Evolutionary conservation across 2,797 vertebrate species (phyloP).

Genomic region (Rhabdomys pumilio): DNA sequence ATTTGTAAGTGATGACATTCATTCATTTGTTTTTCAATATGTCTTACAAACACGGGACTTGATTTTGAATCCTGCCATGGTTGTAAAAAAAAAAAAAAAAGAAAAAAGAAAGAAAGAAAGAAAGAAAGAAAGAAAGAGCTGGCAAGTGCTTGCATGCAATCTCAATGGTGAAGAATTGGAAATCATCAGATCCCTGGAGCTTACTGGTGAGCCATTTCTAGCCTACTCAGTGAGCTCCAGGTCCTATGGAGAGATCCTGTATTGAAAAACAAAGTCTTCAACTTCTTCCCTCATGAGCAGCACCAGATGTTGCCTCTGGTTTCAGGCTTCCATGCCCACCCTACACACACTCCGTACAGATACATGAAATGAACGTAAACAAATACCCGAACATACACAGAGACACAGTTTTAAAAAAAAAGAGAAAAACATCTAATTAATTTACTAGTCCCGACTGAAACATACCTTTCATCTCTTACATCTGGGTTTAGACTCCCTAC

Average conservation of each 20-base stretch:
- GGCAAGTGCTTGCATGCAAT: neutral
- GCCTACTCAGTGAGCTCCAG: neutral
- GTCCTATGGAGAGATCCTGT: neutral
- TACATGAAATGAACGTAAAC: neutral
- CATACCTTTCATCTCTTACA: neutral
- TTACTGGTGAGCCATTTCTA: neutral
- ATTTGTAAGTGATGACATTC: neutral
- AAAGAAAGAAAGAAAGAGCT: no score
- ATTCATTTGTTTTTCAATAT: neutral
- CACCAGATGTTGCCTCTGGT: neutral
- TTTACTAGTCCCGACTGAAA: slow-evolving; percentile 44
- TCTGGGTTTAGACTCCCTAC: neutral
- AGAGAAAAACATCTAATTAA: neutral
- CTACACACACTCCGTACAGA: neutral
- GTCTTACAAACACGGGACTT: no score
- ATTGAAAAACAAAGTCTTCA: neutral
- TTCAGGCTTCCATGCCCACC: neutral
- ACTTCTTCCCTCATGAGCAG: neutral
- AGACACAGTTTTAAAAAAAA: neutral
- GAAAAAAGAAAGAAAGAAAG: no score
- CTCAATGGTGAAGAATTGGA: neutral
- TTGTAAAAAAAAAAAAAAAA: neutral
- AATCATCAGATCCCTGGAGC: neutral
- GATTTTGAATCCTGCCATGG: neutral
- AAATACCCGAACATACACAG: neutral